Evolutionary conservation across 1,140 invertebrate genomes (phyloP).

Genomic region (Harlomillsia oculata): DNA sequence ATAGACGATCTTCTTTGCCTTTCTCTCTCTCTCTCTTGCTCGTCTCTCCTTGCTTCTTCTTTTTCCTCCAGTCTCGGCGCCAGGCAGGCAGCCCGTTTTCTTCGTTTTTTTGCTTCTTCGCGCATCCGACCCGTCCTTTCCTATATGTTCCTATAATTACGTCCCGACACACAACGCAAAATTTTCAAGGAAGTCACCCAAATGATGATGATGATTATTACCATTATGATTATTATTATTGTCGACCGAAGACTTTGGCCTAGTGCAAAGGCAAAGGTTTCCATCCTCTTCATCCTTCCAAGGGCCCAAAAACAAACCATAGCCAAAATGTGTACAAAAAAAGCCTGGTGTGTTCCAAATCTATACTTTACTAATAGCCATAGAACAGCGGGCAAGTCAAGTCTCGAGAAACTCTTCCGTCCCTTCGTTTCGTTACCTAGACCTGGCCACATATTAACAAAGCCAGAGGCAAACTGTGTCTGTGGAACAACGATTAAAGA

Average conservation of each 20-base stretch:
- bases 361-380: too few relatives aligned
- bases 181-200: slow-evolving; percentile 35
- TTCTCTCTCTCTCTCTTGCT: slow-evolving; percentile 1
- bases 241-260: slow-evolving; percentile 13
- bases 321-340: too few relatives aligned
- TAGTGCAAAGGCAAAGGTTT: neutral
- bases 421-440: too few relatives aligned
- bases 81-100: too few relatives aligned
- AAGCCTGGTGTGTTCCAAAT: too few relatives aligned
- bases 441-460: too few relatives aligned
- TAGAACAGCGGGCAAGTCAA: too few relatives aligned
- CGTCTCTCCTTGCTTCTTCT: slow-evolving; percentile 7
- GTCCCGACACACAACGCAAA: slow-evolving; percentile 17
- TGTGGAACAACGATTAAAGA: too few relatives aligned
- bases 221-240: slow-evolving; percentile 35
- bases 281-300: neutral
- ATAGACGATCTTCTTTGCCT: slow-evolving; percentile 27
- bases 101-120: slow-evolving; percentile 5
- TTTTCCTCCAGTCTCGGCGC: slow-evolving; percentile 26
- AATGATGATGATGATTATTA: slow-evolving; percentile 36
- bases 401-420: too few relatives aligned
- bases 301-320: too few relatives aligned
- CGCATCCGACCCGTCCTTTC: slow-evolving; percentile 9
- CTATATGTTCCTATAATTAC: slow-evolving; percentile 6
- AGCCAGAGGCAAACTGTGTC: too few relatives aligned